These are phyloP conservation scores for Synodontis membranacea DNA, from an alignment of 2,113 vertebrate species.

Conservation along the genomic window DNA sequence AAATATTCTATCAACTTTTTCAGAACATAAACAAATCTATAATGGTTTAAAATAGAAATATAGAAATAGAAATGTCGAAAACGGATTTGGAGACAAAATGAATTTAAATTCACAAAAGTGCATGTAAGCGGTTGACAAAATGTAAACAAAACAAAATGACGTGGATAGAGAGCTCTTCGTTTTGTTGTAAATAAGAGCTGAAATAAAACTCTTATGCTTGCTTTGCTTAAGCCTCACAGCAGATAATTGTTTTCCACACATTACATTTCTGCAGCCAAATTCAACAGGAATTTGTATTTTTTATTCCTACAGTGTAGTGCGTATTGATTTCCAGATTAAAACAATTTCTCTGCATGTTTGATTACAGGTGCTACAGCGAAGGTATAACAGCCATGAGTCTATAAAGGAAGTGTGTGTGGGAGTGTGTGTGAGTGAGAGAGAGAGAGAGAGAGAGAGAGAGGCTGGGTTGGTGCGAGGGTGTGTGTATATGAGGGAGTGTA, in stretches of 20 bases:
- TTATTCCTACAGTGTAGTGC: not conserved
- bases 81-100: too few relatives aligned
- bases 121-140: too few relatives aligned
- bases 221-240: not conserved
- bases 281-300: not conserved
- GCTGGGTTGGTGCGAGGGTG: conserved; percentile 8
- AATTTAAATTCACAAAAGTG: too few relatives aligned
- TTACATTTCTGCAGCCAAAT: not conserved
- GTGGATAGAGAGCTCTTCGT: too few relatives aligned
- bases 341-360: not conserved
- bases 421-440: not conserved
- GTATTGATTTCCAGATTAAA: conserved; percentile 7
- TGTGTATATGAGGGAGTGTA: not conserved
- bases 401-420: not conserved
- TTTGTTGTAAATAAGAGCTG: not conserved
- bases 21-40: too few relatives aligned
- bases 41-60: too few relatives aligned
- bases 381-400: not conserved
- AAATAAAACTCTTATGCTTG: not conserved
- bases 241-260: not conserved
- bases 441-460: not conserved
- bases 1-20: too few relatives aligned
- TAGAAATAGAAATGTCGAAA: too few relatives aligned
- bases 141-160: too few relatives aligned
- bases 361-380: not conserved